Base-by-base conservation (phyloP, 37 sponge, comb jelly and placozoan genomes). In the Haliclona indistincta region DNA sequence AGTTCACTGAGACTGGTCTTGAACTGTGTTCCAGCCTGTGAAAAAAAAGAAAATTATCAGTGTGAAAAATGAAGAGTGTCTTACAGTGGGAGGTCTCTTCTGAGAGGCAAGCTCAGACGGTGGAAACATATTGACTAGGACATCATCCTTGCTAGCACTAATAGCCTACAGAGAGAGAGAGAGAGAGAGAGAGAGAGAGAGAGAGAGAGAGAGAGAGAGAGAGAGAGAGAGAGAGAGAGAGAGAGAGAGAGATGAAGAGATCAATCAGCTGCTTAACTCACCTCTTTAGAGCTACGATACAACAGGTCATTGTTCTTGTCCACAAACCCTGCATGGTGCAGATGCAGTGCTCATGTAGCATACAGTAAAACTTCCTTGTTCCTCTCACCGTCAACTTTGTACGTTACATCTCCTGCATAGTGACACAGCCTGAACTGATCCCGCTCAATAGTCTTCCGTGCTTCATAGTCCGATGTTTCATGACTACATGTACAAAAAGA, bases 231-330 rank as follows among this genome's bases (percentile, higher is more conserved):
- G 36, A 28, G 38, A 2, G 38, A 1, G 43, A 17, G 3, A 71
- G 38, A 49, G 22, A 17, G 28, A 1, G 3, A 42, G 1, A 51
- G 6, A 52, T 2, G 29, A 71, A 45, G 26, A 3, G 1, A 25
- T 29, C 69, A 40, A 75, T 44, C 11, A 64, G 20, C 4, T 34
- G 2, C 4, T 15, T 13, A 8, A 40, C 64, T 30, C 29, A 75
- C 89, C 43, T 92, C 93, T 52, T 92, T 89, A 29, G 81, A 36
- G 43, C 90, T 84, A 13, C 88, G 63, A 47, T 81, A 93, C 20
- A 93, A 75, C 32, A 88, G 70, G 63, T 93, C 89, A 41, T 84
- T 89, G 70, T 93, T 93, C 76, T 93, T 93, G 65, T 93, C 94
- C 60, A 93, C 86, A 84, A 93, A 93, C 11, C 90, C 85, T 67